Conservation (phyloP, 2,797 vertebrate species). For the Astyanax mexicanus region DNA sequence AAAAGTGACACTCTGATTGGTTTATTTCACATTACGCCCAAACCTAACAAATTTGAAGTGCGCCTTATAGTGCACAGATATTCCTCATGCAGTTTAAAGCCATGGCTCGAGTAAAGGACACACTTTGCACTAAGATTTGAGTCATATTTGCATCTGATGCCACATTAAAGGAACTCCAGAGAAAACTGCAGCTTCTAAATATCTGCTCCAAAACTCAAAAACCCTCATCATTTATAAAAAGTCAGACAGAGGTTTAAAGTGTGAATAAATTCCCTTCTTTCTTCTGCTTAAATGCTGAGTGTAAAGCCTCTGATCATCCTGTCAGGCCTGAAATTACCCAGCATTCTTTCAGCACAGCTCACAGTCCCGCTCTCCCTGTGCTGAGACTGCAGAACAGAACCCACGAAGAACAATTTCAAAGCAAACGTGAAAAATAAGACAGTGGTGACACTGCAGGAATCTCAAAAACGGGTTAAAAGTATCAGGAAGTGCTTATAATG, state of each 20-base stretch:
- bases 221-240: too few species aligned
- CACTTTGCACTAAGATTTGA: slow-evolving; percentile 27
- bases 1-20: too few species aligned
- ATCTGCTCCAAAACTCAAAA: background rate
- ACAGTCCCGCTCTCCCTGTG: background rate
- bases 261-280: background rate
- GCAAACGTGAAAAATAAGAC: background rate
- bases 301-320: background rate
- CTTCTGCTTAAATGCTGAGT: background rate
- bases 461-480: background rate
- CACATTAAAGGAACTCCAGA: slow-evolving; percentile 25
- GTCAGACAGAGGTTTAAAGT: background rate
- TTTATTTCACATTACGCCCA: too few species aligned
- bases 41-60: too few species aligned
- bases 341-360: background rate
- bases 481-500: too few species aligned
- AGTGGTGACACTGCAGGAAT: background rate
- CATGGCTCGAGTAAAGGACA: slow-evolving; percentile 4
- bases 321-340: background rate
- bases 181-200: background rate
- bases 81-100: slow-evolving; percentile 37
- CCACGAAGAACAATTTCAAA: background rate
- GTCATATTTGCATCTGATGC: slow-evolving; percentile 10
- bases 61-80: too few species aligned
- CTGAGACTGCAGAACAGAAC: background rate